Evolutionary conservation across 2,888 invertebrate species (phyloP).

Genomic region (Hecatera dysodea): DNA sequence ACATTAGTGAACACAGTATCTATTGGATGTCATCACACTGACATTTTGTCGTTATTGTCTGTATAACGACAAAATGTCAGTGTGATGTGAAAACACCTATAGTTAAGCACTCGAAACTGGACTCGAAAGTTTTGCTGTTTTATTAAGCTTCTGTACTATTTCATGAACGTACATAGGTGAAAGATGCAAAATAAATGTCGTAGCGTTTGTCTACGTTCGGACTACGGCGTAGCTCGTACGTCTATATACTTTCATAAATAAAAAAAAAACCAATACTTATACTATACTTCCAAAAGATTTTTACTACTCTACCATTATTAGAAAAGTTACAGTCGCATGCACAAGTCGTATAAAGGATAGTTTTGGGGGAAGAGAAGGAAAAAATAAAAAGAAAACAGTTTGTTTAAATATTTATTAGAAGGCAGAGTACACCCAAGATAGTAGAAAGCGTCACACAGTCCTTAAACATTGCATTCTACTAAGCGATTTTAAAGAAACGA

Average conservation of each 20-base stretch:
- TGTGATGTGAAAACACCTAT: too few species aligned
- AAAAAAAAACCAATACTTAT: conserved; percentile 23
- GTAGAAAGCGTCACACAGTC: background rate
- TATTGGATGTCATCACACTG: too few species aligned
- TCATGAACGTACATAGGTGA: background rate
- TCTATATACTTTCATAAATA: too few species aligned
- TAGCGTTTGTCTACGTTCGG: conserved; percentile 40
- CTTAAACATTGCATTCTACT: background rate
- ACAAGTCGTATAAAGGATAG: conserved; percentile 22
- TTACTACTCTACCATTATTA: conserved; percentile 17
- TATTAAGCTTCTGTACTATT: too few species aligned
- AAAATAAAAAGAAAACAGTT: conserved; percentile 43
- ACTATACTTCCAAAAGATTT: conserved; percentile 7
- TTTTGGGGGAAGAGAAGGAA: background rate
- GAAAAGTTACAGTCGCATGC: conserved; percentile 43
- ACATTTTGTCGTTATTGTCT: too few species aligned
- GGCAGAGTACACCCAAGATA: background rate
- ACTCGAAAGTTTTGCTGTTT: too few species aligned
- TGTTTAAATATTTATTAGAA: conserved; percentile 37
- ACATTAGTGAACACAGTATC: too few species aligned
- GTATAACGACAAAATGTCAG: too few species aligned
- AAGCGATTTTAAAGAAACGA: too few species aligned
- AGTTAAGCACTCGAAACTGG: too few species aligned
- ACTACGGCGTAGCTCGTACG: conserved; percentile 45
- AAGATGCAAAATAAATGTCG: conserved; percentile 14